Evolutionary conservation across 1,140 invertebrate species (phyloP), one percentile per base, ranked within the genome.

Genomic region (Ladona fulva): DNA sequence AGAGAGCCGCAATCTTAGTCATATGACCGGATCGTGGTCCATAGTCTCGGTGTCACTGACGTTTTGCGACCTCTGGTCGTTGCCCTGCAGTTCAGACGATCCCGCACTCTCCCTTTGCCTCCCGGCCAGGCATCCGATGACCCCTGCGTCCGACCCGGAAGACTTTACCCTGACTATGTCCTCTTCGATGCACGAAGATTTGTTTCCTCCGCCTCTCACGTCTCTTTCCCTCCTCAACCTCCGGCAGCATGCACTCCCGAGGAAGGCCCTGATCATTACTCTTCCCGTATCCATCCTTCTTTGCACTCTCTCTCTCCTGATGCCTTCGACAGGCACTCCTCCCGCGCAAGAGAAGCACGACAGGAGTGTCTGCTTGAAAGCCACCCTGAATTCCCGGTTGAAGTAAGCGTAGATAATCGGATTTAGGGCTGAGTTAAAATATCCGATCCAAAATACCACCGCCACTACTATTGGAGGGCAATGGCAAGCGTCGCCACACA

Each of bases 381-480:
- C 96, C 66, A 91, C 92, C 79, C 96, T 89, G 84, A 99, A 99
- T 84, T 98, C 97, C 73, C 95, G 88, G 86, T 98, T 98, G 89
- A 97, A 98, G 85, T 98, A 98, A 22, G 95, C 96, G 88, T 99
- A 99, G 83, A 98, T 97, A 78, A 97, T 89, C 0, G 96, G 96
- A 85, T 98, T 98, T 24, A 97, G 88, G n/a, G 95, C 94, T 24
- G 95, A 97, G 86, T 98, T 98, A 87, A 97, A 95, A 87, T 98
- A 99, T 5, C 97, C 97, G 22, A 98, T 93, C 97, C 97, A 99
- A 87, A 98, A 98, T 12, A 98, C 90, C 0, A 92, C 89, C 0
- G 93, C 92, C 1, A 96, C 94, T 14, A 97, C 90, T 5, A 93
- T 86, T 0, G 90, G 89, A 0, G 93, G 93, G 77, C 90, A 92